phyloP scores from a whole-genome alignment of 2,113 vertebrate genomes.

The Lophochroa leadbeateri region DNA sequence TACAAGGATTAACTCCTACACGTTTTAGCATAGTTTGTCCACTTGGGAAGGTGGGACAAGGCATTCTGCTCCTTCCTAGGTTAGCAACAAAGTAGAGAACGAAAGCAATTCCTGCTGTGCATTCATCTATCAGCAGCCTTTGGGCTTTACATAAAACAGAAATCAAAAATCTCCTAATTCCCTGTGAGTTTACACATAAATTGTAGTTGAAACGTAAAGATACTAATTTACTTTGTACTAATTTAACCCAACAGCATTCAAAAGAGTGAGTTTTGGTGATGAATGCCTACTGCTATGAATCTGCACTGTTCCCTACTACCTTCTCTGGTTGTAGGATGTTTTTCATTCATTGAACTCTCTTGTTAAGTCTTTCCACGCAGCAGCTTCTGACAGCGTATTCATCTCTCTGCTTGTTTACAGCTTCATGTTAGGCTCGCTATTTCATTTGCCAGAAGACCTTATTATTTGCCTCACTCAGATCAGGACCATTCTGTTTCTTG shows the following conservation, averaged over 20 bases:
- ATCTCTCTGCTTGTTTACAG: not conserved
- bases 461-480: conserved; percentile 24
- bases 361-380: not conserved
- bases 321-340: not conserved
- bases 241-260: not conserved
- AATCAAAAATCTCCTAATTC: not conserved
- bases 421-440: not conserved
- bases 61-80: conserved; percentile 3
- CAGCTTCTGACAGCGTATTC: not conserved
- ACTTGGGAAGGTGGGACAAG: not conserved
- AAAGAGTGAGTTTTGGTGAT: not conserved
- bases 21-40: not conserved
- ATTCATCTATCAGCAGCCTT: not conserved
- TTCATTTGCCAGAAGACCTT: conserved; percentile 15
- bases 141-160: not conserved
- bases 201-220: not conserved
- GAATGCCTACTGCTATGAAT: conserved; percentile 11
- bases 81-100: not conserved
- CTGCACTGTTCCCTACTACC: not conserved
- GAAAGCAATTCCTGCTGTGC: not conserved
- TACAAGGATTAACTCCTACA: not conserved
- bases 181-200: not conserved
- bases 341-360: not conserved
- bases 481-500: conserved; percentile 4
- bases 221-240: not conserved